Evolutionary conservation across 2,797 vertebrate genomes (phyloP), one percentile per base, ranked within the genome.

Genomic region (Pangasius sanitwongsei): DNA sequence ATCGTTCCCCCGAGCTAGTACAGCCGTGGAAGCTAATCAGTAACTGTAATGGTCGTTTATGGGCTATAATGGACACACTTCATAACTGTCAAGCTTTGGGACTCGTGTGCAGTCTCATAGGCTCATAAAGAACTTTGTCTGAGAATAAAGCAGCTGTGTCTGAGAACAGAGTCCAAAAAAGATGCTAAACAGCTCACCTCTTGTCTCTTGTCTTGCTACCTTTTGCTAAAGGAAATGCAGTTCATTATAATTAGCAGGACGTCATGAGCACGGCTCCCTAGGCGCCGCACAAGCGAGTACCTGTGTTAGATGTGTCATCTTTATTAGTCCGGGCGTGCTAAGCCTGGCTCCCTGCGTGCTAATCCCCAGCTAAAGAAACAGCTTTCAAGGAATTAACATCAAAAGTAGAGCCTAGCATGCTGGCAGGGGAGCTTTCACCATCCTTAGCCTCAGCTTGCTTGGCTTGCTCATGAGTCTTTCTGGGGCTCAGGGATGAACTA

Each of bases 331-430:
- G 91, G 94, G 95, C 94, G 94, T 95, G 95, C 94, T 96, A 96
- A 97, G 95, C 95, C 94, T 89, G 90, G 95, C 96, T 96, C 96
- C 96, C 95, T 95, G 93, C 94, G 93, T 95, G 92, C 94, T 97
- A 97, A 97, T 97, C 96, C 96, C 94, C 95, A 96, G 96, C 96
- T 97, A 96, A 96, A 96, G 96, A 97, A 96, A 96, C 95, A 96
- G 96, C 96, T 97, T 97, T 97, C 95, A 96, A 96, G 96, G 96
- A 97, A 96, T 96, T 97, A 97, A 96, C 96, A 96, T 97, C 95
- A 96, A 96, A 96, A 96, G 96, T 95, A 95, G 95, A 96, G 96
- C 94, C 96, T 95, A 95, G 94, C 95, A 90, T 93, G 95, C 95
- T 93, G 92, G 95, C 95, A 93, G 95, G 95, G 95, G 94, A 95